Evolutionary conservation across 2,113 vertebrate genomes (phyloP).

Genomic region (Haplochromis vanheusdeni): DNA sequence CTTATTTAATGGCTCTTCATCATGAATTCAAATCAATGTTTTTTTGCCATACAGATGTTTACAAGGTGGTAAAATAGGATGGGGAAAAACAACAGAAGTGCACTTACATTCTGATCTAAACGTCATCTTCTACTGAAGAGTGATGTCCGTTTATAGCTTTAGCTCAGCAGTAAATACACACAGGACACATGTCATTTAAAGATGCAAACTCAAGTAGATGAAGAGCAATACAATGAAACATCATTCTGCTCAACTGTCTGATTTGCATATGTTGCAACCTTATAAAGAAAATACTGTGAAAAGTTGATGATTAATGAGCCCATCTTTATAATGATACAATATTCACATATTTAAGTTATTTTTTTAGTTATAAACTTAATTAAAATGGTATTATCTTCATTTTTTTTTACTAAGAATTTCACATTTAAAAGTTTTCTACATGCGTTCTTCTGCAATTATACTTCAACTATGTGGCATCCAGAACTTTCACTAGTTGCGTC

Average conservation of each 20-base stretch:
- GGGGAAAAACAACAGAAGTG: neutral
- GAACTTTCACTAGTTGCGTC: neutral
- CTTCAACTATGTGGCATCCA: neutral
- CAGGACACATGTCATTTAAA: neutral
- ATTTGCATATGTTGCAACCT: neutral
- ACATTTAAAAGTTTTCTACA: neutral
- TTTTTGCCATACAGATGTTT: neutral
- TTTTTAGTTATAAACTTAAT: neutral
- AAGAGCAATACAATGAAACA: neutral
- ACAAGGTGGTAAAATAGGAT: neutral
- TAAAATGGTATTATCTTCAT: neutral
- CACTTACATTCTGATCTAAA: neutral
- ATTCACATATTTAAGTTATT: neutral
- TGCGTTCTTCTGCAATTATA: neutral
- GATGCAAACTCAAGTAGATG: neutral
- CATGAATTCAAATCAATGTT: neutral
- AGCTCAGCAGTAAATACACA: neutral
- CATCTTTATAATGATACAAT: neutral
- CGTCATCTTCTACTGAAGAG: neutral
- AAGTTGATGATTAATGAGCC: neutral
- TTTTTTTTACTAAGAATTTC: rapidly evolving
- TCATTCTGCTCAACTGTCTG: neutral
- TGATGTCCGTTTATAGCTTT: neutral
- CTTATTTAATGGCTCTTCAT: neutral
- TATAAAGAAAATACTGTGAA: neutral